Percentiles rank a stretch among this genome's conserved stretches.
These are phyloP conservation scores for Sminthurides bifidus DNA, from an alignment of 1,140 invertebrate species.

Conservation along the genomic window DNA sequence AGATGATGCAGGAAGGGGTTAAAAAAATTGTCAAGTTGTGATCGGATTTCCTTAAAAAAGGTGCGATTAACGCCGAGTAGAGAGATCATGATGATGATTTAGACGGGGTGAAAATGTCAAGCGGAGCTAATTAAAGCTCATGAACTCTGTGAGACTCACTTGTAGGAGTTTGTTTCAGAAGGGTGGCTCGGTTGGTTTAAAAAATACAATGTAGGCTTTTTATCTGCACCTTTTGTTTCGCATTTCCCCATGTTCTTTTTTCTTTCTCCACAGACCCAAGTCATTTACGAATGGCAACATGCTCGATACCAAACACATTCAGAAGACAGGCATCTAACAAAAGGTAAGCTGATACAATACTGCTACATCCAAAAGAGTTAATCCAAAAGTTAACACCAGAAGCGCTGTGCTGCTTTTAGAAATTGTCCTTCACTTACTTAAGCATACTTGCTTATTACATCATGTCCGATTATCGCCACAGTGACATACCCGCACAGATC, in stretches of 20 bases:
- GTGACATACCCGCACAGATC: too few relatives aligned
- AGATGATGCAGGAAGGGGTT: background rate
- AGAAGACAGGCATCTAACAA: constrained; percentile 27
- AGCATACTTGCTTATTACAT: too few relatives aligned
- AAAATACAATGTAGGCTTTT: constrained; percentile 24
- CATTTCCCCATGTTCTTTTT: constrained; percentile 11
- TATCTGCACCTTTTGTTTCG: constrained; percentile 14
- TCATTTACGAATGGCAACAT: constrained; percentile 33
- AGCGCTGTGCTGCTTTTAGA: too few relatives aligned
- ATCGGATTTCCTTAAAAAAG: background rate
- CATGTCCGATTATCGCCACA: too few relatives aligned
- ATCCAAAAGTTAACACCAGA: too few relatives aligned
- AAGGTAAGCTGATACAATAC: constrained; percentile 17
- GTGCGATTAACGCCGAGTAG: background rate
- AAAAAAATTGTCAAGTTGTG: background rate
- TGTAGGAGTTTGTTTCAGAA: constrained; percentile 12
- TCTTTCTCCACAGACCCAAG: constrained; percentile 20
- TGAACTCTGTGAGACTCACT: constrained; percentile 1
- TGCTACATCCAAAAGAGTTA: background rate
- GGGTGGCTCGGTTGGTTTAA: constrained; percentile 21
- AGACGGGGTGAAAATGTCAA: constrained; percentile 18
- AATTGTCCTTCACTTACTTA: too few relatives aligned
- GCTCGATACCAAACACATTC: constrained; percentile 28
- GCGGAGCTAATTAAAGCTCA: constrained; percentile 26
- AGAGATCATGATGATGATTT: background rate